Evolutionary conservation across 1,140 invertebrate species (phyloP).

Genomic region (Leptinotarsa undecemlineata): DNA sequence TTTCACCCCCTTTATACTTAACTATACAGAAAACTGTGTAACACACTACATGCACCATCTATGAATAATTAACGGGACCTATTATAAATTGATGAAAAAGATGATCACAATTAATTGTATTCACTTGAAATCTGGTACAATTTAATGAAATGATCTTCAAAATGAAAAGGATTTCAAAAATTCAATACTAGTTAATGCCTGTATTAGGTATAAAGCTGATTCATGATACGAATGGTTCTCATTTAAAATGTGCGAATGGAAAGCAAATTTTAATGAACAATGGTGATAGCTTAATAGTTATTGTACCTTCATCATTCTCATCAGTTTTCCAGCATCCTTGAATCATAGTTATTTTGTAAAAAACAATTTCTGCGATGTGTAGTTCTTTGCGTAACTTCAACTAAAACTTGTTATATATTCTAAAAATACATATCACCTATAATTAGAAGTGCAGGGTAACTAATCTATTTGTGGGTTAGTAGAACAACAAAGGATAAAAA

Average conservation of each 20-base stretch:
- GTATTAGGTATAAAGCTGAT: too few relatives aligned
- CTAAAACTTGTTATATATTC: conserved; percentile 10
- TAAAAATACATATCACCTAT: conserved; percentile 14
- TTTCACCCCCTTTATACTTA: too few relatives aligned
- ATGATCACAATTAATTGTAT: too few relatives aligned
- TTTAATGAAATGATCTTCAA: too few relatives aligned
- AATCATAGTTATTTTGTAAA: conserved; percentile 49
- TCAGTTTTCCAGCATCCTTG: conserved; percentile 64
- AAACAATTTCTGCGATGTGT: not conserved
- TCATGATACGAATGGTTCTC: not conserved
- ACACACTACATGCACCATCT: too few relatives aligned
- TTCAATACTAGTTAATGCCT: too few relatives aligned
- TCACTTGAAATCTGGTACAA: too few relatives aligned
- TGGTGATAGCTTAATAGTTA: not conserved
- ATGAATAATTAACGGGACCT: too few relatives aligned
- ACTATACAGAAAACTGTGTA: too few relatives aligned
- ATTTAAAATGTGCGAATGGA: conserved; percentile 28
- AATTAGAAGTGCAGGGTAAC: conserved; percentile 20
- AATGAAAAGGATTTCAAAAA: too few relatives aligned
- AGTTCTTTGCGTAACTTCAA: conserved; percentile 27
- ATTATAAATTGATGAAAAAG: too few relatives aligned
- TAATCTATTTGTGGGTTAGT: conserved; percentile 14
- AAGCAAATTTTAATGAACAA: conserved; percentile 3
- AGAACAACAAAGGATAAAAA: conserved; percentile 21
- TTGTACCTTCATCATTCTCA: conserved; percentile 61